Evolutionary conservation across 2,888 invertebrate species (phyloP), one percentile per base, ranked within the genome.

Genomic region (Trissonchulus latispiculum): DNA sequence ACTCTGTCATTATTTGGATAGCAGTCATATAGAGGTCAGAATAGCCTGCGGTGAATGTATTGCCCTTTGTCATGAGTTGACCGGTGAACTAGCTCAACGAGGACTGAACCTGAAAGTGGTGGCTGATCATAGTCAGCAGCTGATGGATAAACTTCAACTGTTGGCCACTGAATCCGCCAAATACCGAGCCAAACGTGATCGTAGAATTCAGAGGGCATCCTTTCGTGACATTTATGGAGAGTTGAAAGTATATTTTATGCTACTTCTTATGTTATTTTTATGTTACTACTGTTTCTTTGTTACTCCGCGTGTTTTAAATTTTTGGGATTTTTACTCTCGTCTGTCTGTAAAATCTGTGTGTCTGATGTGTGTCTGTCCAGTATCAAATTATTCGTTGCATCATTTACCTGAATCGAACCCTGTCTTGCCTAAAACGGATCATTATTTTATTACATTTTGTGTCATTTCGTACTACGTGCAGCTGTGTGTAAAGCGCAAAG

Each of bases 101-200:
- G 48, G 48, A 15, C 66, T 15, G n/a, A 23, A 1, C 37, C n/a
- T 3, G 2, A 29, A 66, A 73, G 36, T 67, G 69, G 73, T 76
- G 18, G 76, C 81, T 83, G 81, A 81, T 71, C 84, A 80, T 80
- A 81, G 83, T 75, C 82, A 80, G 35, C 75, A 77, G 15, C 85
- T 94, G 70, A 87, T 90, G 79, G 90, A 90, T 75, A 88, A 88
- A 67, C 88, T 97, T 73, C 89, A 89, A 74, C 88, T 90, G 80
- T 87, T 97, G 77, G 91, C 95, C 18, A 91, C 91, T 0, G 97
- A 97, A 86, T 93, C 94, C 61, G 91, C 93, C 84, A 97, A 97
- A 86, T 93, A 90, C 82, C 86, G 93, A 78, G 94, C 95, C 35
- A 97, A 97, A 84, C 91, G 93, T 76, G 96, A 97, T 84, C 89